Conservation (phyloP, 2,888 invertebrate genomes). For the Chrysodeixis includens region DNA sequence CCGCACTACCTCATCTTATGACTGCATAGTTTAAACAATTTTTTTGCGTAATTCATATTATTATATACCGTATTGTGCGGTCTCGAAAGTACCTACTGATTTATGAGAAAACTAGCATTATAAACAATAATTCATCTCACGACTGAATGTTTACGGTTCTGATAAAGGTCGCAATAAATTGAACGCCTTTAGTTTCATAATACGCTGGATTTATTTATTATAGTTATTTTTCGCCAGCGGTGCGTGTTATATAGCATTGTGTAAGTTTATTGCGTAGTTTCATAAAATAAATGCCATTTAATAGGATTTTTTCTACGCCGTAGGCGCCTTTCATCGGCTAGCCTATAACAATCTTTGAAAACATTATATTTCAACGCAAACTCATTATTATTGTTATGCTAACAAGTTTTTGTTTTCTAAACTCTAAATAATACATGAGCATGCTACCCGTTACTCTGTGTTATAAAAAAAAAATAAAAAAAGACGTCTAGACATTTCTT, state of each 20-base stretch:
- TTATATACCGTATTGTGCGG: too few species aligned
- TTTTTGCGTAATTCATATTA: too few species aligned
- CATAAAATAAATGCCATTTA: background rate
- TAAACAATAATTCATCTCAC: background rate
- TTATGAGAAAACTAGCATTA: constrained; percentile 4
- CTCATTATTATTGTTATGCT: too few species aligned
- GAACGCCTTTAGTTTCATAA: constrained; percentile 5
- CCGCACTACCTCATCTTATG: too few species aligned
- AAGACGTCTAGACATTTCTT: background rate
- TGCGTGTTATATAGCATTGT: constrained; percentile 1
- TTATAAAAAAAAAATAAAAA: too few species aligned
- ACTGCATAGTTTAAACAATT: too few species aligned
- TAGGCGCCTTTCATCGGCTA: background rate
- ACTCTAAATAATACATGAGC: too few species aligned
- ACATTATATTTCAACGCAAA: background rate
- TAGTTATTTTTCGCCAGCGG: background rate
- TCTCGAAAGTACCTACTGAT: background rate
- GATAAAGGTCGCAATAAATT: constrained; percentile 18
- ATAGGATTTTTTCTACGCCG: background rate
- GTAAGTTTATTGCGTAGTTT: constrained; percentile 1
- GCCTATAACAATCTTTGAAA: background rate
- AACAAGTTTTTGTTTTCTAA: too few species aligned
- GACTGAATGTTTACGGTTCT: constrained; percentile 11
- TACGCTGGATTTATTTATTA: constrained; percentile 1
- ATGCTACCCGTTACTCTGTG: too few species aligned